These are phyloP conservation scores for Rattus rattus DNA, from an alignment of 2,113 vertebrate species.

Conservation along the genomic window DNA sequence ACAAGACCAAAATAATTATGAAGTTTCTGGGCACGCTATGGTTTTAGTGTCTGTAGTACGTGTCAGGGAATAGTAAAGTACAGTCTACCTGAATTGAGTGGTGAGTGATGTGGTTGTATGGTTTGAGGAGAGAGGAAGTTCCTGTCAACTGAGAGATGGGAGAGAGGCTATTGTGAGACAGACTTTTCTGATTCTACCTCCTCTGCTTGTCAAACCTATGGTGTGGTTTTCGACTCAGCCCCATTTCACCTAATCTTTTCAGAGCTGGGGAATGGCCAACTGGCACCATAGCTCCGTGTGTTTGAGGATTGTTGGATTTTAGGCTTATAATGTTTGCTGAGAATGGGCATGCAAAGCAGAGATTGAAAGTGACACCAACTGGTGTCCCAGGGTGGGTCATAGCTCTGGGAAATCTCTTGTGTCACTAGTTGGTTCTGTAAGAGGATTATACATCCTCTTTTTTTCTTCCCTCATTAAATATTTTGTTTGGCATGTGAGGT, in stretches of 20 bases:
- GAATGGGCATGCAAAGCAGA: background rate
- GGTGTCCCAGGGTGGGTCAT: background rate
- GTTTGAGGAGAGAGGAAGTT: background rate
- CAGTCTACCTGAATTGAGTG: background rate
- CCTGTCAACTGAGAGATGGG: background rate
- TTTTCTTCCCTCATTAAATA: background rate
- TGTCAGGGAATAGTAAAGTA: background rate
- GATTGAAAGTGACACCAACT: background rate
- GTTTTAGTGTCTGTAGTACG: background rate
- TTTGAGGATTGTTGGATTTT: background rate
- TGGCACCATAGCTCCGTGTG: background rate
- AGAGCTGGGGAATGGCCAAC: background rate
- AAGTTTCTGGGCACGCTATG: background rate
- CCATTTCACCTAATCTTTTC: background rate
- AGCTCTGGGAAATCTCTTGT: background rate
- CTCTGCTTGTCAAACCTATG: background rate
- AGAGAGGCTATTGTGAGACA: background rate
- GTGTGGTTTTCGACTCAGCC: background rate
- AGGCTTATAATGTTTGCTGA: background rate
- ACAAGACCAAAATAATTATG: background rate
- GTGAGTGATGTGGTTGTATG: background rate
- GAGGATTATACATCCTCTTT: background rate
- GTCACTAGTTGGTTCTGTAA: background rate
- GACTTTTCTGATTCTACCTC: background rate
- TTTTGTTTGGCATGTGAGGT: constrained; percentile 8